phyloP scores from a whole-genome alignment of 2,888 invertebrate species.

The Agonopterix subpropinquella region DNA sequence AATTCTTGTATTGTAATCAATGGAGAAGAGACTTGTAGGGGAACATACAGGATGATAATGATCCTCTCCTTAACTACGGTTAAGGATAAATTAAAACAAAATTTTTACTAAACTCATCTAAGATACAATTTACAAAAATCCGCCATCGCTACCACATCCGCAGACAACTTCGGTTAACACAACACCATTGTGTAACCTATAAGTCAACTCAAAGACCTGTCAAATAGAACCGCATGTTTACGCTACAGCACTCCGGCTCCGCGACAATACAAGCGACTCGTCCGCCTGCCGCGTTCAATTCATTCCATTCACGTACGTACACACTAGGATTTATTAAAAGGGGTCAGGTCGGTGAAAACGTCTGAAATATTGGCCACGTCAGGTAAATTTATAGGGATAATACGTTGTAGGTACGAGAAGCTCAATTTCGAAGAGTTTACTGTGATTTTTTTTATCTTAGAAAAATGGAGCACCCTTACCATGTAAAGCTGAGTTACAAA shows the following conservation, averaged over 20 bases:
- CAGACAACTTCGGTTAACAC: background rate
- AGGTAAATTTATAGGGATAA: constrained; percentile 71
- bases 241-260: background rate
- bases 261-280: background rate
- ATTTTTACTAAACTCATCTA: no score
- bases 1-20: no score
- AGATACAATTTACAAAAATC: no score
- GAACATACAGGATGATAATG: no score
- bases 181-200: background rate
- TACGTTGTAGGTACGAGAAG: constrained; percentile 59
- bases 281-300: constrained; percentile 4
- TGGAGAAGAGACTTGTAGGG: no score
- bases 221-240: constrained; percentile 11
- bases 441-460: constrained; percentile 55
- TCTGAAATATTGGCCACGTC: constrained; percentile 69
- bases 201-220: no score
- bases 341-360: constrained; percentile 63
- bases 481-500: constrained; percentile 26
- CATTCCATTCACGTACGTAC: constrained; percentile 29
- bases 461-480: constrained; percentile 32
- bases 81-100: no score
- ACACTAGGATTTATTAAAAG: constrained; percentile 59
- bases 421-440: constrained; percentile 57
- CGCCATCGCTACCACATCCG: no score
- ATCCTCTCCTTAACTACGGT: no score